A percentile compares a stretch with the other conserved stretches of the same genome.
Conservation (phyloP, 1,140 invertebrate genomes). For the Ceratosolen fusciceps region DNA sequence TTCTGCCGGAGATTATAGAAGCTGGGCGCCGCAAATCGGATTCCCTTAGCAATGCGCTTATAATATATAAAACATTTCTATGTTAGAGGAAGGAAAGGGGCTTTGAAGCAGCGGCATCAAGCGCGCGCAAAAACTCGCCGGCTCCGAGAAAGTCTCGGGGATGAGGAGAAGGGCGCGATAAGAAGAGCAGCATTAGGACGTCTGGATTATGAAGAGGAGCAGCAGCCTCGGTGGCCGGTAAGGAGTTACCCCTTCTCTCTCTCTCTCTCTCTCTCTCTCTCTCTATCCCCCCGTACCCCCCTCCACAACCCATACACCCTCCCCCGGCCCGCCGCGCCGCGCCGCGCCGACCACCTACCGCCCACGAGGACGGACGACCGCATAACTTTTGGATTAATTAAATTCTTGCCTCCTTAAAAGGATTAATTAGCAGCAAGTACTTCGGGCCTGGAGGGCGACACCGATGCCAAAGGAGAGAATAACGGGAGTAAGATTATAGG, state of each 20-base stretch:
- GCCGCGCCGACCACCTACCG: too few species aligned
- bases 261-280: too few species aligned
- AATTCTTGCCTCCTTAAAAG: conserved; percentile 65
- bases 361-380: conserved; percentile 53
- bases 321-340: too few species aligned
- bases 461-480: not conserved
- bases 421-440: conserved; percentile 63
- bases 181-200: conserved; percentile 6
- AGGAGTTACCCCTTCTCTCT: too few species aligned
- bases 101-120: not conserved
- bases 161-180: not conserved
- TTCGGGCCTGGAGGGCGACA: conserved; percentile 11
- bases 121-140: not conserved
- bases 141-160: not conserved
- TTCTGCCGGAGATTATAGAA: not conserved
- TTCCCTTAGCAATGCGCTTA: conserved; percentile 1
- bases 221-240: too few species aligned
- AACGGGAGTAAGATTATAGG: not conserved
- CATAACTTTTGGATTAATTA: conserved; percentile 68
- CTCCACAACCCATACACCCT: too few species aligned
- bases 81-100: not conserved
- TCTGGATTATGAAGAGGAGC: not conserved
- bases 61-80: not conserved
- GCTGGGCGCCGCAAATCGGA: conserved; percentile 2
- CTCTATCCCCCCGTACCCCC: too few species aligned